These are phyloP conservation scores for Hypolimnas misippus DNA, from an alignment of 2,888 invertebrate genomes.

Conservation along the genomic window DNA sequence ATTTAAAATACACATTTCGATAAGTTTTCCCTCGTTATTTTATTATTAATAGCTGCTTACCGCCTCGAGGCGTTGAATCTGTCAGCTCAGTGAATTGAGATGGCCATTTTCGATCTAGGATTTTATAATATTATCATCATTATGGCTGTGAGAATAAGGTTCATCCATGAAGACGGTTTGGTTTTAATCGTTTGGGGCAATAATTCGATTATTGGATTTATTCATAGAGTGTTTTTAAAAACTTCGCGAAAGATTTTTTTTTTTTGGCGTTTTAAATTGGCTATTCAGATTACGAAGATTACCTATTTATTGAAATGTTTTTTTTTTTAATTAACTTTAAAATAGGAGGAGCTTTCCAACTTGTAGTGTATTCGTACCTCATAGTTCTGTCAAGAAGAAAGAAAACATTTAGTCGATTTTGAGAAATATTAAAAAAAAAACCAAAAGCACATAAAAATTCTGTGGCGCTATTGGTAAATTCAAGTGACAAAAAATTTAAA, in stretches of 20 bases:
- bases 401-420: no score
- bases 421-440: no score
- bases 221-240: not conserved
- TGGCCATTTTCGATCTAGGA: not conserved
- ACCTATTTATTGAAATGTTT: not conserved
- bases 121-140: not conserved
- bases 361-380: no score
- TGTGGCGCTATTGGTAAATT: no score
- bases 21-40: conserved; percentile 20
- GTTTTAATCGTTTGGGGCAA: not conserved
- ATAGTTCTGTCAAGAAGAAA: no score
- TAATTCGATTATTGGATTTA: not conserved
- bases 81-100: conserved; percentile 16
- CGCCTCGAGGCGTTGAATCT: conserved; percentile 12
- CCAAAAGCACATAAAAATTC: no score
- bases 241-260: not conserved
- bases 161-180: not conserved
- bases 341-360: no score
- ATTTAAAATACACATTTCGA: conserved; percentile 18
- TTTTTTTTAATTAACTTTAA: no score
- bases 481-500: no score
- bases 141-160: not conserved
- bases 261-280: not conserved
- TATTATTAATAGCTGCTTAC: conserved; percentile 29
- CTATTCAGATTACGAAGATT: not conserved